Evolutionary conservation across 2,888 invertebrate genomes (phyloP).

Genomic region (Ernsta delagoae): DNA sequence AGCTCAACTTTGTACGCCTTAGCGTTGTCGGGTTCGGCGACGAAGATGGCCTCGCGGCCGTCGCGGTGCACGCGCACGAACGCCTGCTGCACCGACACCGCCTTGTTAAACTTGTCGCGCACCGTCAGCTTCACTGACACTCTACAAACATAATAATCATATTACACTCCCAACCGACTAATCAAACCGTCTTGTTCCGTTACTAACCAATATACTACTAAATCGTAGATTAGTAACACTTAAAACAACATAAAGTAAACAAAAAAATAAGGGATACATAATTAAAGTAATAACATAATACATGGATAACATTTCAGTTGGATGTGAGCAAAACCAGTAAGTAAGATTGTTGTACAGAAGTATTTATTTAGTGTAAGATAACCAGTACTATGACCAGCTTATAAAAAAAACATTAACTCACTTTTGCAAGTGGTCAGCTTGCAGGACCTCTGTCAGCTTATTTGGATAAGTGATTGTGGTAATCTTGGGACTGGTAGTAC

Average conservation of each 20-base stretch:
- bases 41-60: constrained; percentile 94
- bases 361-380: no score
- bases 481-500: constrained; percentile 92
- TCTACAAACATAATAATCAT: constrained; percentile 51
- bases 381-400: no score
- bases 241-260: no score
- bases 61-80: constrained; percentile 91
- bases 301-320: no score
- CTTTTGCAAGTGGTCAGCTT: constrained; percentile 96
- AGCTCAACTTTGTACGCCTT: constrained; percentile 95
- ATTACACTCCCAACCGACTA: background rate
- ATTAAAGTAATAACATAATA: no score
- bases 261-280: no score
- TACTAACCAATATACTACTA: no score
- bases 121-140: constrained; percentile 92
- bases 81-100: constrained; percentile 93
- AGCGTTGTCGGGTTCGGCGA: constrained; percentile 93
- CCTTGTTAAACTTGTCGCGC: constrained; percentile 88
- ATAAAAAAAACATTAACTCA: constrained; percentile 51
- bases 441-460: constrained; percentile 88
- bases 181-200: no score
- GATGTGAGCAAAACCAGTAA: no score
- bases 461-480: constrained; percentile 90
- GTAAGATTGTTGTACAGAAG: no score
- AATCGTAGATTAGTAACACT: no score